Conservation (phyloP, 1,140 invertebrate species). For the Rhyacophila brunnea region DNA sequence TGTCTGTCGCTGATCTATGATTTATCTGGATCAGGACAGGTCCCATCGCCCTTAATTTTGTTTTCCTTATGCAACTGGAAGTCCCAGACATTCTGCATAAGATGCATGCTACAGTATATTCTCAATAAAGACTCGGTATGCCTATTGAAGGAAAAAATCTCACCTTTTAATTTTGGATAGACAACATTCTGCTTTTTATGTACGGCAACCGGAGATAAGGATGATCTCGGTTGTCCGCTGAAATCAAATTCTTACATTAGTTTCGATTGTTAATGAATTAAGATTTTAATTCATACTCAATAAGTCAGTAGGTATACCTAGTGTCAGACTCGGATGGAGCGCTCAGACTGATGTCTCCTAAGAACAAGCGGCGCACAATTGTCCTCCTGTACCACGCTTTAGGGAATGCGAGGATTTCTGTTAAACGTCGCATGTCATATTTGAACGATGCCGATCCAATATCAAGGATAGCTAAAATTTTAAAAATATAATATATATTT, state of each 20-base stretch:
- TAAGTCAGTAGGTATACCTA: slow-evolving; percentile 6
- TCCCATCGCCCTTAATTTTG: too few relatives aligned
- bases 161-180: slow-evolving; percentile 48
- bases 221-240: slow-evolving; percentile 41
- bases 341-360: slow-evolving; percentile 78
- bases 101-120: too few relatives aligned
- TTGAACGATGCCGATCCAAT: slow-evolving; percentile 98
- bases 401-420: slow-evolving; percentile 96
- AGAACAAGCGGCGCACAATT: slow-evolving; percentile 88
- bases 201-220: slow-evolving; percentile 47
- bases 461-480: slow-evolving; percentile 82
- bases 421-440: slow-evolving; percentile 96
- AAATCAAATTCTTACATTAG: slow-evolving; percentile 28
- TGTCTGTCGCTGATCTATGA: too few relatives aligned
- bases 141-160: too few relatives aligned
- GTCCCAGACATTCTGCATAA: too few relatives aligned
- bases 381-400: slow-evolving; percentile 96
- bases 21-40: too few relatives aligned
- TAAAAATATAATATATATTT: too few relatives aligned
- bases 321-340: slow-evolving; percentile 76
- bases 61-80: too few relatives aligned
- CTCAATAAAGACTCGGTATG: too few relatives aligned
- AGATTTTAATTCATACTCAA: not conserved
- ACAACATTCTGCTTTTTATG: slow-evolving; percentile 47
- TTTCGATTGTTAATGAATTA: not conserved